Percentiles rank a stretch among this genome's conserved stretches.
These are phyloP conservation scores for Phenacoccus solenopsis DNA, from an alignment of 1,140 invertebrate genomes.

Conservation along the genomic window DNA sequence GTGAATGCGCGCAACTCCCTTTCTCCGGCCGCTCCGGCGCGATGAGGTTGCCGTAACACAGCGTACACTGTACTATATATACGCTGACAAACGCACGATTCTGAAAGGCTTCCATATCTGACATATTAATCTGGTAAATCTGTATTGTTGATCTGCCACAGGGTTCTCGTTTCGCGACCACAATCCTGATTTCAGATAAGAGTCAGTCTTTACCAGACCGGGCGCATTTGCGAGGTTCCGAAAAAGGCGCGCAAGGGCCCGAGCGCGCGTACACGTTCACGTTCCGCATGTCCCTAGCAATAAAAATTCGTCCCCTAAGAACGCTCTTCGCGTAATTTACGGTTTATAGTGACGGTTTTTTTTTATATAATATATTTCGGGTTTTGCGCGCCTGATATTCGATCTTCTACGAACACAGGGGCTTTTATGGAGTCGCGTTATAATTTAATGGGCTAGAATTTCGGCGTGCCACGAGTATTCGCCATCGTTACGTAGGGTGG, in stretches of 20 bases:
- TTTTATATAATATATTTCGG: too few relatives aligned
- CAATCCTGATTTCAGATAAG: constrained; percentile 10
- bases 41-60: background rate
- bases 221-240: background rate
- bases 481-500: background rate
- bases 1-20: background rate
- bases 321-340: constrained; percentile 15
- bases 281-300: constrained; percentile 9
- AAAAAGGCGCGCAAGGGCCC: background rate
- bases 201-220: background rate
- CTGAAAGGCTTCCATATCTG: constrained; percentile 10
- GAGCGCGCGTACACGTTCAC: too few relatives aligned
- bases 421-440: background rate
- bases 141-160: constrained; percentile 17
- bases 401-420: too few relatives aligned
- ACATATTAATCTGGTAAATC: constrained; percentile 15
- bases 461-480: background rate
- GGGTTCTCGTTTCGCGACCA: constrained; percentile 15
- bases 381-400: too few relatives aligned
- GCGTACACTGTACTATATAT: background rate
- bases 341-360: background rate
- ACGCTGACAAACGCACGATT: background rate
- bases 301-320: constrained; percentile 12
- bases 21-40: too few relatives aligned
- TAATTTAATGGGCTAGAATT: background rate